Conservation (phyloP, 2,888 invertebrate genomes). For the Athripsodes cinereus region DNA sequence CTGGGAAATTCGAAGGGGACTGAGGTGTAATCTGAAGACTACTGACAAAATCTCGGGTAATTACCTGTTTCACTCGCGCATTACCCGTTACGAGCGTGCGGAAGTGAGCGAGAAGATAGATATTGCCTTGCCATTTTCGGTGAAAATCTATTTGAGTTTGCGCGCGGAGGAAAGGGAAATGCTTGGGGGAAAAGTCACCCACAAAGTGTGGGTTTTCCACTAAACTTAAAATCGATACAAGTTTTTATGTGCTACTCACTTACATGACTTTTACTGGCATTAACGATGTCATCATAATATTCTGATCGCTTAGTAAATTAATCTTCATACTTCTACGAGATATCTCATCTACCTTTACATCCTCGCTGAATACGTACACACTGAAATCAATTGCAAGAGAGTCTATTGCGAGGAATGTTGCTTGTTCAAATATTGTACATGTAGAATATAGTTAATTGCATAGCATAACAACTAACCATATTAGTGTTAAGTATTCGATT, state of each 20-base stretch:
- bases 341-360: too few relatives aligned
- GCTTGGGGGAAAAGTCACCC: conserved; percentile 10
- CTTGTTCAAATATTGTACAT: too few relatives aligned
- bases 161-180: conserved; percentile 15
- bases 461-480: too few relatives aligned
- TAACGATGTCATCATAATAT: background rate
- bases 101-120: conserved; percentile 17
- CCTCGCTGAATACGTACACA: too few relatives aligned
- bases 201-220: conserved; percentile 18
- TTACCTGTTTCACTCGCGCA: conserved; percentile 20
- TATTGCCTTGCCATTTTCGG: conserved; percentile 13
- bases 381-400: too few relatives aligned
- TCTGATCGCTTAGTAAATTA: background rate
- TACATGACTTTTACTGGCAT: conserved; percentile 11
- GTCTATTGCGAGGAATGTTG: too few relatives aligned
- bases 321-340: too few relatives aligned
- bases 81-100: conserved; percentile 14
- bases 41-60: conserved; percentile 21
- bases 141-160: conserved; percentile 18
- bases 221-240: conserved; percentile 18
- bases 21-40: conserved; percentile 20
- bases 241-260: conserved; percentile 14
- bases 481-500: too few relatives aligned
- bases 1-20: conserved; percentile 9
- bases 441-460: too few relatives aligned